These are phyloP conservation scores for Cheilosia pagana DNA, from an alignment of 2,888 invertebrate genomes.

Conservation along the genomic window DNA sequence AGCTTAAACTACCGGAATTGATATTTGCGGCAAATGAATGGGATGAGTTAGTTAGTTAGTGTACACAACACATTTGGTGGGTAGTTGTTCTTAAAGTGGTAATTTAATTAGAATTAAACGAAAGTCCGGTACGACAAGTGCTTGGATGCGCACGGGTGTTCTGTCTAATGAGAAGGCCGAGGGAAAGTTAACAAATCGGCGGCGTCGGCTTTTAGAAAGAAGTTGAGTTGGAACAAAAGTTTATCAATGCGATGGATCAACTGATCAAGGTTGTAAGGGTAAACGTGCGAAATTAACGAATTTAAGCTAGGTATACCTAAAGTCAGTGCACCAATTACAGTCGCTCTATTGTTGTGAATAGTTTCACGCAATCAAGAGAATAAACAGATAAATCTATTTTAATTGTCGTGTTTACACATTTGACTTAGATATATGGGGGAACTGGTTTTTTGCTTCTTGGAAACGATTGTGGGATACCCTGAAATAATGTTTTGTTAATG, in stretches of 20 bases:
- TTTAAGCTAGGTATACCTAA: too few species aligned
- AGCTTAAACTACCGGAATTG: constrained; percentile 39
- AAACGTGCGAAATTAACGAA: too few species aligned
- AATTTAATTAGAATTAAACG: background rate
- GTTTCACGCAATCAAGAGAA: background rate
- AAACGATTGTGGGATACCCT: background rate
- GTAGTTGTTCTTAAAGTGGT: background rate
- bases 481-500: background rate
- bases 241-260: too few species aligned
- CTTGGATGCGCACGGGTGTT: constrained; percentile 19
- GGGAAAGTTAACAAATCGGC: background rate
- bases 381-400: background rate
- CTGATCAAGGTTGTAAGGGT: too few species aligned
- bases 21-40: background rate
- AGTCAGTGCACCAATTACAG: background rate
- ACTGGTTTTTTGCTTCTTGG: background rate
- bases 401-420: background rate
- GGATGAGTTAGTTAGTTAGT: background rate
- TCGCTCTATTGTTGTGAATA: background rate
- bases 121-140: constrained; percentile 15
- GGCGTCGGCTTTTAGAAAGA: background rate
- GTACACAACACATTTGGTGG: background rate
- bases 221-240: too few species aligned
- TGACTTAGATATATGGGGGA: background rate
- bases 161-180: constrained; percentile 6